These are phyloP conservation scores for Ceriagrion tenellum DNA, from an alignment of 2,888 invertebrate species.

Conservation along the genomic window DNA sequence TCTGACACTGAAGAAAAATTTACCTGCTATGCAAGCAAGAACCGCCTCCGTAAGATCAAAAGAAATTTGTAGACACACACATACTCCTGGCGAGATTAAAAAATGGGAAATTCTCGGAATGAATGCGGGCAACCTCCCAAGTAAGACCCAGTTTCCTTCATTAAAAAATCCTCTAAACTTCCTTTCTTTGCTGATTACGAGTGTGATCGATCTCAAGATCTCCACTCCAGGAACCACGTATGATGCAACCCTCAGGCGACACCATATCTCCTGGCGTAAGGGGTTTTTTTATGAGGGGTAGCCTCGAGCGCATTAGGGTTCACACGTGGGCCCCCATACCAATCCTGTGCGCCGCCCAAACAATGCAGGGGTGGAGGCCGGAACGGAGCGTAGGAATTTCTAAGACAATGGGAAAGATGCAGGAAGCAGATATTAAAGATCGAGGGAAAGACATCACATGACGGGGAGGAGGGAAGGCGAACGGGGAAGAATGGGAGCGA, in stretches of 20 bases:
- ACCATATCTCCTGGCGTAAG: background rate
- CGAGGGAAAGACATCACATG: background rate
- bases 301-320: background rate
- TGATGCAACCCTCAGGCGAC: background rate
- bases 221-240: background rate
- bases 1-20: too few relatives aligned
- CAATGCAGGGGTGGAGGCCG: background rate
- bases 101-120: background rate
- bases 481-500: background rate
- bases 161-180: background rate
- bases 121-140: background rate
- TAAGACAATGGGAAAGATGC: background rate
- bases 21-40: too few relatives aligned
- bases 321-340: background rate
- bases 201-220: background rate
- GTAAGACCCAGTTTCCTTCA: background rate
- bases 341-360: background rate
- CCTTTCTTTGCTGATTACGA: background rate
- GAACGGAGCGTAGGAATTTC: background rate
- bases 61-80: too few relatives aligned
- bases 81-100: too few relatives aligned
- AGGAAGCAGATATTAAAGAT: background rate
- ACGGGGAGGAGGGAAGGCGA: background rate
- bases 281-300: background rate
- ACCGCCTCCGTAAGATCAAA: too few relatives aligned